Evolutionary conservation across 1,140 invertebrate genomes (phyloP).

Genomic region (Paralvinella palmiformis): DNA sequence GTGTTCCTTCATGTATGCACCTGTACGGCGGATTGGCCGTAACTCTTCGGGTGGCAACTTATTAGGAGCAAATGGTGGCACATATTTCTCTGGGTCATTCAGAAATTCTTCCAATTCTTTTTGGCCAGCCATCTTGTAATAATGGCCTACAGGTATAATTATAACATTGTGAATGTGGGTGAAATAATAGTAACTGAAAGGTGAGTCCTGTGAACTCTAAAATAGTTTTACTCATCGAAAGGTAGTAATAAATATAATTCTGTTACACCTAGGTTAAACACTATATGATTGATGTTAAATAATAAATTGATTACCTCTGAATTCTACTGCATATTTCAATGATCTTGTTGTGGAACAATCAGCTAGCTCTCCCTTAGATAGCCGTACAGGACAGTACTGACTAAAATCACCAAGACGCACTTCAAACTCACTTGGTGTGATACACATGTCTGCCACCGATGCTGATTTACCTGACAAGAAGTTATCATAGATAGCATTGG

Average conservation of each 20-base stretch:
- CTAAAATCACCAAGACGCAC: conserved; percentile 45
- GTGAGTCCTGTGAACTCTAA: no score
- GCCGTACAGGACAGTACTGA: conserved; percentile 50
- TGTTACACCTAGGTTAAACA: no score
- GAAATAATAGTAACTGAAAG: no score
- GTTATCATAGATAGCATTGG: no score
- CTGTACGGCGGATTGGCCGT: conserved; percentile 33
- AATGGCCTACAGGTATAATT: conserved; percentile 29
- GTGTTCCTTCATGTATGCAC: conserved; percentile 29
- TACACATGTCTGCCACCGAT: conserved; percentile 44
- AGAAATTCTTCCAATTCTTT: conserved; percentile 44
- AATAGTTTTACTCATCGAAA: no score
- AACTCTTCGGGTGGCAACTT: conserved; percentile 37
- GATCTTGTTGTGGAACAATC: conserved; percentile 40
- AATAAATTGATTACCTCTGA: no score
- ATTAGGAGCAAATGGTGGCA: conserved; percentile 43
- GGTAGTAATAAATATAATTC: no score
- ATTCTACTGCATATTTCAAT: conserved; percentile 47
- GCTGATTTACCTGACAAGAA: conserved; percentile 39
- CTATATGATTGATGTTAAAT: no score
- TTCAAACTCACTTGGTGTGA: conserved; percentile 46
- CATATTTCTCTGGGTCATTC: conserved; percentile 43
- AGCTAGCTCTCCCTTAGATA: conserved; percentile 44
- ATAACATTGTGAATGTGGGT: not conserved
- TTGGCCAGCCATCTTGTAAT: conserved; percentile 45